Conservation (phyloP, 2,113 vertebrate species). For the Percopsis transmontana region DNA sequence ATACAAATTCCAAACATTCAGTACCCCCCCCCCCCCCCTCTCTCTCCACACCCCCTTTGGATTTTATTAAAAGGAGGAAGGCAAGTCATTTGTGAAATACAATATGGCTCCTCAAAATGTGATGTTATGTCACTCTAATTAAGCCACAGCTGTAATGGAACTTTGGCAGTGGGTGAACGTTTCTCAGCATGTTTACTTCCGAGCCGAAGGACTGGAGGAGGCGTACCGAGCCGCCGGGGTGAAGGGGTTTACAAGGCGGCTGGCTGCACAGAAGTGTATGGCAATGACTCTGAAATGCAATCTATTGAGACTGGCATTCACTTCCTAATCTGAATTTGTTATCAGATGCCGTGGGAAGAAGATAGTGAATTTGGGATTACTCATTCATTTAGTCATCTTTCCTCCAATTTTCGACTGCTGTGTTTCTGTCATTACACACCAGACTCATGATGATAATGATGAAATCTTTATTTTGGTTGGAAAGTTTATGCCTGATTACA, state of each 20-base stretch:
- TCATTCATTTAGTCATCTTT: constrained; percentile 70
- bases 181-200: constrained; percentile 68
- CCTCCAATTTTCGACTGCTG: constrained; percentile 64
- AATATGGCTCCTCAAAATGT: constrained; percentile 48
- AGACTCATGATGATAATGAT: constrained; percentile 65
- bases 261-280: constrained; percentile 46
- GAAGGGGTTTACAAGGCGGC: constrained; percentile 54
- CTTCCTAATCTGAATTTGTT: constrained; percentile 54
- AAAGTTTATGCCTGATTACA: constrained; percentile 68
- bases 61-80: constrained; percentile 39
- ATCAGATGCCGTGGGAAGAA: constrained; percentile 62
- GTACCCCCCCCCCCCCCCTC: background rate
- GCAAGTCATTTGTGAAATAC: constrained; percentile 57
- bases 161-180: constrained; percentile 34
- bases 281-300: constrained; percentile 39
- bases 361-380: constrained; percentile 63
- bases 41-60: constrained; percentile 36
- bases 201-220: constrained; percentile 51
- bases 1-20: constrained; percentile 34
- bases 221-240: constrained; percentile 50
- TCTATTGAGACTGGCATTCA: constrained; percentile 53
- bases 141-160: constrained; percentile 27
- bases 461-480: constrained; percentile 74
- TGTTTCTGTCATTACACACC: constrained; percentile 66
- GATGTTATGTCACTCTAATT: constrained; percentile 57